phyloP scores from a whole-genome alignment of 1,140 invertebrate species.

The Drepana arcuata region DNA sequence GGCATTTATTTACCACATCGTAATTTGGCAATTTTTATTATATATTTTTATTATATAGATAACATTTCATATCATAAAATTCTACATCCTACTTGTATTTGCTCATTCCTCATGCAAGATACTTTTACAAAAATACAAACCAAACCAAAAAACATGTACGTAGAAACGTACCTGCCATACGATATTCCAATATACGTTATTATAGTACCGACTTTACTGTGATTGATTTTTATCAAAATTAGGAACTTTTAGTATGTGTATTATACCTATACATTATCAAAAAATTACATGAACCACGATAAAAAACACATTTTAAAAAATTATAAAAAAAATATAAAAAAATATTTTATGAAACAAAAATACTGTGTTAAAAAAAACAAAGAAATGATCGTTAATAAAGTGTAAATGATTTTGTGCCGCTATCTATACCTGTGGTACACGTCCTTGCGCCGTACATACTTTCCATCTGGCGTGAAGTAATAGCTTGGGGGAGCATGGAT shows the following conservation, averaged over 20 bases:
- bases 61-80: too few species aligned
- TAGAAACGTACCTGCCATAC: too few species aligned
- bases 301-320: constrained; percentile 5
- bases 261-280: not conserved
- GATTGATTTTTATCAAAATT: too few species aligned
- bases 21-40: too few species aligned
- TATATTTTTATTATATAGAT: too few species aligned
- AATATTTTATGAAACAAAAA: constrained; percentile 9
- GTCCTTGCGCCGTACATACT: constrained; percentile 60
- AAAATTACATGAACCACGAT: not conserved
- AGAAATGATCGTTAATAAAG: constrained; percentile 12
- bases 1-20: too few species aligned
- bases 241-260: constrained; percentile 6
- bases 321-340: constrained; percentile 11
- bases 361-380: constrained; percentile 11
- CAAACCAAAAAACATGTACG: too few species aligned
- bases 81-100: too few species aligned
- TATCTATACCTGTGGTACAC: constrained; percentile 57
- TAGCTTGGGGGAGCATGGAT: constrained; percentile 58
- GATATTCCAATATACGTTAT: too few species aligned
- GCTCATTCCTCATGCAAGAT: too few species aligned
- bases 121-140: too few species aligned
- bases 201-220: too few species aligned
- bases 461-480: constrained; percentile 59
- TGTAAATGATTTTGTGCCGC: constrained; percentile 11